Evolutionary conservation across 92 coral and sea anemone genomes (phyloP).

Genomic region (Zoanthus gigantus): DNA sequence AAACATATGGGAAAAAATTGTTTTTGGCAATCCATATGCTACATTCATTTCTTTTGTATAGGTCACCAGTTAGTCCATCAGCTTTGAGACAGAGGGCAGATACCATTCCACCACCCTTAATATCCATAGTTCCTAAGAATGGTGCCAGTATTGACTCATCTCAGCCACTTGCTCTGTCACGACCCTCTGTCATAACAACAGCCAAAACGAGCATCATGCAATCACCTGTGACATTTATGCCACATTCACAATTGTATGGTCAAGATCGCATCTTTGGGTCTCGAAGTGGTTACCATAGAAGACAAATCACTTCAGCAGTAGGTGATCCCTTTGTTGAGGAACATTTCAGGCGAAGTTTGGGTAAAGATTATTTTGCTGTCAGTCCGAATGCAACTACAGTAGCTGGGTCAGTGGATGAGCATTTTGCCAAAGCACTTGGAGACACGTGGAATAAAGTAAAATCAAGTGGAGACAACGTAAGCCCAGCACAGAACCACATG

Average conservation of each 20-base stretch:
- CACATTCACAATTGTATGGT: constrained; percentile 64
- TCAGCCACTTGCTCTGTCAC: constrained; percentile 72
- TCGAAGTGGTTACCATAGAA: constrained; percentile 76
- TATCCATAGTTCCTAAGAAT: constrained; percentile 82
- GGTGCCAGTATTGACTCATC: constrained; percentile 71
- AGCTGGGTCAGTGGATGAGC: constrained; percentile 98
- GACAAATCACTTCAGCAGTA: constrained; percentile 84
- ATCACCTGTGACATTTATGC: constrained; percentile 85
- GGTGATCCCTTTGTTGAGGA: constrained; percentile 99
- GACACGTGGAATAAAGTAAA: constrained; percentile 89
- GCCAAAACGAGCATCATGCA: constrained; percentile 81
- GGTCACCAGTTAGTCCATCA: constrained; percentile 88
- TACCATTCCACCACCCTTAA: constrained; percentile 92
- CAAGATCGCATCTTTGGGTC: constrained; percentile 59
- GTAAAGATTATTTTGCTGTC: constrained; percentile 90
- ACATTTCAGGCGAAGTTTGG: constrained; percentile 97
- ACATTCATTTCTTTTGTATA: neutral
- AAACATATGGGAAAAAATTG: no score
- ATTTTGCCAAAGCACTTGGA: constrained; percentile 97
- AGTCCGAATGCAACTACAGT: constrained; percentile 81
- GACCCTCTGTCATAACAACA: constrained; percentile 98
- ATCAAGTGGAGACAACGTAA: constrained; percentile 50
- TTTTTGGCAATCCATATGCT: neutral
- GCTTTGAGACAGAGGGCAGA: constrained; percentile 80
- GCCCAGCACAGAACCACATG: constrained; percentile 66